These are phyloP conservation scores for Vulpes ferrilata DNA, from an alignment of 2,113 vertebrate species.

Conservation along the genomic window DNA sequence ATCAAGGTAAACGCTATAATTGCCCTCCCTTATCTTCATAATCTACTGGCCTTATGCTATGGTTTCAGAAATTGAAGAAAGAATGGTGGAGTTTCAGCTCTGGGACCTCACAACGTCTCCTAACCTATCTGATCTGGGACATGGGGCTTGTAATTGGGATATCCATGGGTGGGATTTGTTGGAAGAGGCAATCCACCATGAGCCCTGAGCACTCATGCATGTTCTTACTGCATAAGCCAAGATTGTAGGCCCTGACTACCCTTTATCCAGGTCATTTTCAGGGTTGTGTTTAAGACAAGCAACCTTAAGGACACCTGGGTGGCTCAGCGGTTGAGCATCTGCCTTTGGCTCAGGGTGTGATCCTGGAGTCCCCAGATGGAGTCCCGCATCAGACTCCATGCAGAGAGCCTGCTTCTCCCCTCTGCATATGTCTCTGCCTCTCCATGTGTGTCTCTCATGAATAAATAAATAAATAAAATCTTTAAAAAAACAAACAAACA, in stretches of 20 bases:
- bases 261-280: neutral
- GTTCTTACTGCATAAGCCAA: neutral
- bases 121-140: neutral
- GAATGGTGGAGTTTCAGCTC: neutral
- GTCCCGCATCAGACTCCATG: no score
- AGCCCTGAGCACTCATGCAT: neutral
- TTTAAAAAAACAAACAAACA: no score
- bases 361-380: no score
- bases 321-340: no score
- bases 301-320: neutral
- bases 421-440: no score
- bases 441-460: no score
- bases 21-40: no score
- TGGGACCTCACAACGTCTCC: neutral
- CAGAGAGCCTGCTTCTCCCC: no score
- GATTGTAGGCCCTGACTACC: neutral
- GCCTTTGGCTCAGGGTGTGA: no score
- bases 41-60: neutral
- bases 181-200: neutral
- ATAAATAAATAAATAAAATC: no score
- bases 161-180: neutral
- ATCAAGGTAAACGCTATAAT: neutral
- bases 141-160: neutral
- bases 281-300: neutral
- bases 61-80: neutral